Evolutionary conservation across 2,888 invertebrate genomes (phyloP).

Genomic region (Eupithecia dodoneata): DNA sequence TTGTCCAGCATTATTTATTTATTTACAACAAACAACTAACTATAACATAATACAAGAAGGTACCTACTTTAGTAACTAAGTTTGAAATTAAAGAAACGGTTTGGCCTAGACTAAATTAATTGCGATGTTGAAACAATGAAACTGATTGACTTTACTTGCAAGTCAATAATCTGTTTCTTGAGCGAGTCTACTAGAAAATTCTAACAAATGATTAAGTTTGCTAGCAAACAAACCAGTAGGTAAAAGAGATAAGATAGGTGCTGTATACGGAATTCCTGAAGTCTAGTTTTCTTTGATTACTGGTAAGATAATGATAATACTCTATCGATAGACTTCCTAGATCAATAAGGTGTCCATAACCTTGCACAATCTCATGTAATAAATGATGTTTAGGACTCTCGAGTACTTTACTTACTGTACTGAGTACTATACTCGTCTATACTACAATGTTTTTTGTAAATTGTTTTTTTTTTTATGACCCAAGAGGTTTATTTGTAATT

Average conservation of each 20-base stretch:
- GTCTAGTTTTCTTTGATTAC: not conserved
- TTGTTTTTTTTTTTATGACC: no score
- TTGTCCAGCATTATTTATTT: no score
- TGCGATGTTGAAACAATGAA: constrained; percentile 15
- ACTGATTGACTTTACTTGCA: not conserved
- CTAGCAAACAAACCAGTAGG: not conserved
- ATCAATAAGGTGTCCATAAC: not conserved
- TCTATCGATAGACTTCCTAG: not conserved
- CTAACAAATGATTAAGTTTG: not conserved
- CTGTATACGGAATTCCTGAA: not conserved
- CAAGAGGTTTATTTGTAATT: no score
- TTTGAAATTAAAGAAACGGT: constrained; percentile 1
- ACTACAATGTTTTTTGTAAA: no score
- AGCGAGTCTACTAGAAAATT: not conserved
- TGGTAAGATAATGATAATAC: not conserved
- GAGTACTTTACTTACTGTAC: not conserved
- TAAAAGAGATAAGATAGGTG: not conserved
- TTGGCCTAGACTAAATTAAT: constrained; percentile 4
- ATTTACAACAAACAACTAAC: not conserved
- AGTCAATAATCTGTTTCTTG: not conserved
- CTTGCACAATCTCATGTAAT: not conserved
- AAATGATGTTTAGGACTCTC: not conserved
- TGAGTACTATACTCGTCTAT: no score
- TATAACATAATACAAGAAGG: not conserved
- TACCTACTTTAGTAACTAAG: not conserved